A percentile compares a stretch with the other conserved stretches of the same genome.
These are phyloP conservation scores for Steinernema feltiae DNA, from an alignment of 1,140 invertebrate species.

Conservation along the genomic window DNA sequence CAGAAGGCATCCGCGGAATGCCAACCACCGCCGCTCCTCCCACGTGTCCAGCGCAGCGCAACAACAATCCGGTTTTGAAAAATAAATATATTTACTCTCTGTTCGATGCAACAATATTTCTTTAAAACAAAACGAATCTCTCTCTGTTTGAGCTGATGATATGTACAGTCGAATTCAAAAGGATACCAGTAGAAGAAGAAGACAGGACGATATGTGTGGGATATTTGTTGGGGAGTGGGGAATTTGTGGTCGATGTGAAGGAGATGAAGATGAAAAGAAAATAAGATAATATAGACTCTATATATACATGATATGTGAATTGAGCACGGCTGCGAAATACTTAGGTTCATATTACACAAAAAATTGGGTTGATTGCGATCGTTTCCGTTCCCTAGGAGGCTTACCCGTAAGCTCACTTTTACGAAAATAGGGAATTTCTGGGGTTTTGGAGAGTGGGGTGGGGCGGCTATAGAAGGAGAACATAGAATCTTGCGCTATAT, in stretches of 20 bases:
- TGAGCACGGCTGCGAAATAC: slow-evolving; percentile 1
- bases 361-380: not conserved
- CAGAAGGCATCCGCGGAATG: too few relatives aligned
- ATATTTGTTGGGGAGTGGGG: not conserved
- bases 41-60: not conserved
- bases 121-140: too few relatives aligned
- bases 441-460: not conserved
- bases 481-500: not conserved
- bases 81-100: not conserved
- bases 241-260: not conserved
- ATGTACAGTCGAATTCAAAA: not conserved
- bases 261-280: not conserved
- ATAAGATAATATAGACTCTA: not conserved
- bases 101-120: not conserved
- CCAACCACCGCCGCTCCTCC: not conserved
- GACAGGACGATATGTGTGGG: not conserved
- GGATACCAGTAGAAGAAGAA: not conserved
- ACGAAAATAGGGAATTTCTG: not conserved
- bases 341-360: slow-evolving; percentile 5
- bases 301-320: slow-evolving; percentile 11
- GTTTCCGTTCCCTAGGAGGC: not conserved
- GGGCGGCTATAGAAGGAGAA: not conserved
- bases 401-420: not conserved
- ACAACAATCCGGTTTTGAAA: not conserved
- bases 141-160: not conserved